These are phyloP conservation scores for Resseliella maxima DNA, from an alignment of 2,888 invertebrate species.

Conservation along the genomic window DNA sequence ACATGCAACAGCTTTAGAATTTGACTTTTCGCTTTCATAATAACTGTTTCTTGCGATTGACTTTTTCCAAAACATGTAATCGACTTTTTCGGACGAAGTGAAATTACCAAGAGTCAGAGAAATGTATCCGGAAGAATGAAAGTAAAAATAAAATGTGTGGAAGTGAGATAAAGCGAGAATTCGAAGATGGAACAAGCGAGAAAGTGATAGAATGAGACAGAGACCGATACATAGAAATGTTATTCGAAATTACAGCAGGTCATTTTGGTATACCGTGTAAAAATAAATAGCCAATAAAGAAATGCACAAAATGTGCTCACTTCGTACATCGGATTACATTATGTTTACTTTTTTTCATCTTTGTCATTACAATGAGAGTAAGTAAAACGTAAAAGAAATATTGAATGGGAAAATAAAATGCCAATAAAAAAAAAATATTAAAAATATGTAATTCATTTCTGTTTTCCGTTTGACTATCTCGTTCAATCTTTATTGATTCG, in stretches of 20 bases:
- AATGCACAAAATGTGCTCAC: background rate
- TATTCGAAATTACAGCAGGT: no score
- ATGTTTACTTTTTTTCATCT: no score
- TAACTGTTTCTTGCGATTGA: background rate
- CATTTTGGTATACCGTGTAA: no score
- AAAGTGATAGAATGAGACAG: no score
- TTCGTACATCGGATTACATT: conserved; percentile 11
- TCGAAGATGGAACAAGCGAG: no score
- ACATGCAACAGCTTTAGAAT: background rate
- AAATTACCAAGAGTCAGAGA: no score
- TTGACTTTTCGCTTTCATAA: conserved; percentile 19
- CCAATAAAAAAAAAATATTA: background rate
- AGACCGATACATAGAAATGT: no score
- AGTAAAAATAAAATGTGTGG: background rate
- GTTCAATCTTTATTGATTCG: conserved; percentile 24
- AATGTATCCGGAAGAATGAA: background rate
- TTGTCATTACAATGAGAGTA: background rate
- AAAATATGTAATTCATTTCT: conserved; percentile 8
- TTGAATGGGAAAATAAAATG: background rate
- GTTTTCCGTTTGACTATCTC: background rate
- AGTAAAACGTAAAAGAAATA: background rate
- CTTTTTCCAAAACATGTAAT: background rate
- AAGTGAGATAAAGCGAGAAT: no score
- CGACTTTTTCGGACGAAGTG: background rate
- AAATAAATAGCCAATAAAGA: no score